Evolutionary conservation across 2,888 invertebrate species (phyloP).

Genomic region (Tetranychus truncatus): DNA sequence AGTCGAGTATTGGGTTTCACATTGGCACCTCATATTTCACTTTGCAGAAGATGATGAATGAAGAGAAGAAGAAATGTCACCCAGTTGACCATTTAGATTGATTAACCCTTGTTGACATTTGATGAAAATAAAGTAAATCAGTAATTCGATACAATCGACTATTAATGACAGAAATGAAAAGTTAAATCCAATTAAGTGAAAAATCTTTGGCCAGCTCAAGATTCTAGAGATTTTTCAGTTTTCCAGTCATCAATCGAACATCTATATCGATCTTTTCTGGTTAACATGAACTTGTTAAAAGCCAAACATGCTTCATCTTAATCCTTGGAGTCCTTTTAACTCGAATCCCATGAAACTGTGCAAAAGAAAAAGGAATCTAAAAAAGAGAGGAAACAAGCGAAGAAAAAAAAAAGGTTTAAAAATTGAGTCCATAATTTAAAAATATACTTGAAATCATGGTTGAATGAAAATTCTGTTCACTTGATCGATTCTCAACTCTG

Average conservation of each 20-base stretch:
- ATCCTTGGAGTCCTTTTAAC: too few species aligned
- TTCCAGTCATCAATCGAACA: too few species aligned
- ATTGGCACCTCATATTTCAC: slow-evolving; percentile 1
- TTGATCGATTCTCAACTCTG: background rate
- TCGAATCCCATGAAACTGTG: background rate
- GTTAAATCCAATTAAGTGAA: too few species aligned
- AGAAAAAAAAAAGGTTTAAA: background rate
- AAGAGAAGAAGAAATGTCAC: background rate
- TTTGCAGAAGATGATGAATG: background rate
- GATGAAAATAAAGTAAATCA: background rate
- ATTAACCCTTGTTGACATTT: background rate
- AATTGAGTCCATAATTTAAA: background rate
- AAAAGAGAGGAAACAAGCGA: background rate
- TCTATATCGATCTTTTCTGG: too few species aligned
- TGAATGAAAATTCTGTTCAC: background rate
- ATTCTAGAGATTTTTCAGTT: too few species aligned
- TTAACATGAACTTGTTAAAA: too few species aligned
- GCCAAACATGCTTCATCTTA: too few species aligned
- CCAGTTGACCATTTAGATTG: background rate
- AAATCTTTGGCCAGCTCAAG: too few species aligned
- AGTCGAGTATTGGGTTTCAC: background rate
- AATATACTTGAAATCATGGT: background rate
- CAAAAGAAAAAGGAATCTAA: background rate
- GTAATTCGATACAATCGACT: background rate
- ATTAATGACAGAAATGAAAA: too few species aligned